Evolutionary conservation across 1,140 invertebrate species (phyloP).

Genomic region (Micrasema longulum): DNA sequence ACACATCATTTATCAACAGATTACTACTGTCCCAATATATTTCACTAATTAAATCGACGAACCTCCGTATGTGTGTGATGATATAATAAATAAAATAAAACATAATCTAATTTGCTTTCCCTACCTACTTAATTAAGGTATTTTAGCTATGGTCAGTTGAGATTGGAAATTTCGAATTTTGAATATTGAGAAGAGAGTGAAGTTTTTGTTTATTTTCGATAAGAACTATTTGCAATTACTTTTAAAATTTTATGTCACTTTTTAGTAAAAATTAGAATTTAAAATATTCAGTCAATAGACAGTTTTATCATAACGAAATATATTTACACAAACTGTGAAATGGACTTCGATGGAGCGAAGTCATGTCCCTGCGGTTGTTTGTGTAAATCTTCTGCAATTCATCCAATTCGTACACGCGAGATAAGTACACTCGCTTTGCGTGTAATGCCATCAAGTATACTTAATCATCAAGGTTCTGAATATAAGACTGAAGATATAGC

Average conservation of each 20-base stretch:
- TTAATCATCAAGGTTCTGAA: constrained; percentile 62
- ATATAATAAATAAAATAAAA: no score
- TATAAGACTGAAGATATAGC: constrained; percentile 62
- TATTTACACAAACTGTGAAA: background rate
- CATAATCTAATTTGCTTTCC: no score
- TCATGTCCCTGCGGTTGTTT: constrained; percentile 63
- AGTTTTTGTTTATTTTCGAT: background rate
- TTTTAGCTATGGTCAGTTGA: no score
- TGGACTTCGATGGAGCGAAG: background rate
- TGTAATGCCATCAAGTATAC: constrained; percentile 61
- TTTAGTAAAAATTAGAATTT: background rate
- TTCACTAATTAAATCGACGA: no score
- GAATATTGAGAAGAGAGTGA: background rate
- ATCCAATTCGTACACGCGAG: constrained; percentile 62
- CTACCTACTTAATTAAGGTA: no score
- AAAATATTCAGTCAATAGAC: background rate
- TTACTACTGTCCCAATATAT: no score
- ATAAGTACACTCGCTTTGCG: constrained; percentile 60
- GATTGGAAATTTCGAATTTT: no score
- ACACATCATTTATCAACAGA: no score
- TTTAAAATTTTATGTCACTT: background rate
- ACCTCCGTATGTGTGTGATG: no score
- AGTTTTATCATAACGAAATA: background rate
- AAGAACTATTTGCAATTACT: background rate
- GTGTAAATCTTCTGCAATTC: no score